Evolutionary conservation across 23 tunicate species (phyloP).

Genomic region (Phallusia fumigata): DNA sequence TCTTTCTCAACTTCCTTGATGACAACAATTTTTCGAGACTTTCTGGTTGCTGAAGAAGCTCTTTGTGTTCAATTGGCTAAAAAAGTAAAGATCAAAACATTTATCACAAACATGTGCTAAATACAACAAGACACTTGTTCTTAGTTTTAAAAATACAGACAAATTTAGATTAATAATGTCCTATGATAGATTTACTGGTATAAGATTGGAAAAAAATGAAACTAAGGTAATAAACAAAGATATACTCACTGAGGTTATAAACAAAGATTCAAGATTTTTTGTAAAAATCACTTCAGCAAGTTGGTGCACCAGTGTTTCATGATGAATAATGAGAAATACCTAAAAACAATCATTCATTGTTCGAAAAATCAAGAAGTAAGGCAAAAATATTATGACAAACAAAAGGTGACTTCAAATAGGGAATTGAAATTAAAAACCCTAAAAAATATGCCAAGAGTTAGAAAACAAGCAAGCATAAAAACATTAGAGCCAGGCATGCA

Average conservation of each 20-base stretch:
- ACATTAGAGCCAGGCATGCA: too few relatives aligned
- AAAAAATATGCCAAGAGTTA: too few relatives aligned
- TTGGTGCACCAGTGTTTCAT: slow-evolving; percentile 76
- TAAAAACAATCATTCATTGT: slow-evolving; percentile 3
- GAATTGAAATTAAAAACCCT: too few relatives aligned
- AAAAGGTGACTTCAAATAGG: too few relatives aligned
- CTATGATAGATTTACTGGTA: too few relatives aligned
- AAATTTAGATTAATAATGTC: too few relatives aligned
- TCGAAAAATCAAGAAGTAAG: background rate
- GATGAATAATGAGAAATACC: slow-evolving; percentile 88
- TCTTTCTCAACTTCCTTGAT: slow-evolving; percentile 30
- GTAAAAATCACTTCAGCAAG: slow-evolving; percentile 91
- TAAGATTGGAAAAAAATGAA: too few relatives aligned
- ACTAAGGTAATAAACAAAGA: background rate
- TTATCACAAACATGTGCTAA: background rate
- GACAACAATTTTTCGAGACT: slow-evolving; percentile 76
- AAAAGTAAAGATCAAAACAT: background rate
- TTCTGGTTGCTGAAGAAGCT: slow-evolving; percentile 62
- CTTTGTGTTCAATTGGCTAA: slow-evolving; percentile 4
- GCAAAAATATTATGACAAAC: background rate
- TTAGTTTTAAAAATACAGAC: too few relatives aligned
- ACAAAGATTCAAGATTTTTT: slow-evolving; percentile 44
- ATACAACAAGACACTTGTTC: too few relatives aligned
- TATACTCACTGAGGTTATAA: background rate
- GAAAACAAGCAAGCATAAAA: too few relatives aligned